phyloP scores from a whole-genome alignment of 2,113 vertebrate species.

The Oreotrochilus melanogaster region DNA sequence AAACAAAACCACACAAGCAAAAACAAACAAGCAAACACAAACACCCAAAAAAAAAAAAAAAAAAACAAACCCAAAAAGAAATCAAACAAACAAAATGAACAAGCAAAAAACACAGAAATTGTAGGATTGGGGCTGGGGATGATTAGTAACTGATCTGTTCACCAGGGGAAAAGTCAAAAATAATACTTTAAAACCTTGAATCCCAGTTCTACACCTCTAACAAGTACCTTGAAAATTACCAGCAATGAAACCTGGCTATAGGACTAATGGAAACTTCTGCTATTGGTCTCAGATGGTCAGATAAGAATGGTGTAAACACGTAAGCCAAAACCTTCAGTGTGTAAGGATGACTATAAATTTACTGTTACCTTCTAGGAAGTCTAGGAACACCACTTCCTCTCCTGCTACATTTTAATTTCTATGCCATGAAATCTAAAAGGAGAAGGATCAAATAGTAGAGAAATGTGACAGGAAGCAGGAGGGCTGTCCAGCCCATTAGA shows the following conservation, averaged over 20 bases:
- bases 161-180: neutral
- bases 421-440: neutral
- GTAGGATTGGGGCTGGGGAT: neutral
- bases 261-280: neutral
- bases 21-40: too few relatives aligned
- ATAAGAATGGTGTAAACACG: neutral
- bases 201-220: neutral
- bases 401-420: neutral
- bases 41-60: neutral
- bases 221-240: neutral
- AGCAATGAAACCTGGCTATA: neutral
- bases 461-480: neutral
- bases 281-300: neutral
- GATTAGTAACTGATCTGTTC: neutral
- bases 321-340: neutral
- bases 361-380: neutral
- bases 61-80: neutral
- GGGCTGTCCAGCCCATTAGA: neutral
- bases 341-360: neutral
- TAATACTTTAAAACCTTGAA: neutral
- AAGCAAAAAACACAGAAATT: neutral
- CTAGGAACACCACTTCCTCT: neutral
- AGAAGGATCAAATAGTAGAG: neutral
- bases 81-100: too few relatives aligned
- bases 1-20: too few relatives aligned